A percentile compares a stretch with the other conserved stretches of the same genome.
Conservation (phyloP, 35 echinoderm and acorn worm species). For the Eucidaris tribuloides region DNA sequence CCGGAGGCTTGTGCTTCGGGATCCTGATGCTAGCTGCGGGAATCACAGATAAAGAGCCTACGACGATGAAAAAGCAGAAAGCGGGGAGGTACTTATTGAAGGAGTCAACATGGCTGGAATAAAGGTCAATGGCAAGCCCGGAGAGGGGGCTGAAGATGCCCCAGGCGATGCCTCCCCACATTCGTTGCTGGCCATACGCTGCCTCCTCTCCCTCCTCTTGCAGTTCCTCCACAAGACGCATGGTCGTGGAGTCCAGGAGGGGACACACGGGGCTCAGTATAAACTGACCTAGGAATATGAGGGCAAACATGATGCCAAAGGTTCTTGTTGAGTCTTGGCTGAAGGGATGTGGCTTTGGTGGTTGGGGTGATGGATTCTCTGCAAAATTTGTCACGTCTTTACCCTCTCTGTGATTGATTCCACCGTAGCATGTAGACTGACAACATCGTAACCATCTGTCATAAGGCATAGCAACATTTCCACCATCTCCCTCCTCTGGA, state of each 20-base stretch:
- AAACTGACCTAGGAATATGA: constrained; percentile 51
- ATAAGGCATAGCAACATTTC: too few species aligned
- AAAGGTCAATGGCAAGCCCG: constrained; percentile 59
- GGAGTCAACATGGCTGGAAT: not conserved
- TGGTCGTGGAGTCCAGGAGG: constrained; percentile 58
- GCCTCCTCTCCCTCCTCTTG: constrained; percentile 1
- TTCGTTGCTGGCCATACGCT: constrained; percentile 54
- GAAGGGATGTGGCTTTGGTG: not conserved
- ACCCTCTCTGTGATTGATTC: too few species aligned
- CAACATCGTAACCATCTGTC: too few species aligned
- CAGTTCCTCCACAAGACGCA: constrained; percentile 55
- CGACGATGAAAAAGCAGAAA: constrained; percentile 27
- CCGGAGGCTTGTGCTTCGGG: constrained; percentile 10
- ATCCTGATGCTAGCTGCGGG: not conserved
- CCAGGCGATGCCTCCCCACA: constrained; percentile 89
- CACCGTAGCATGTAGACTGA: too few species aligned
- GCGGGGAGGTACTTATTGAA: constrained; percentile 7
- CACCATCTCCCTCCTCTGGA: too few species aligned
- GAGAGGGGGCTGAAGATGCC: constrained; percentile 54
- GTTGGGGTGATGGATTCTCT: too few species aligned
- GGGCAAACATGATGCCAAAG: constrained; percentile 39
- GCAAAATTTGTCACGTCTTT: too few species aligned
- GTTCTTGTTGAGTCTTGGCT: not conserved
- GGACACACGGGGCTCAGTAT: constrained; percentile 67
- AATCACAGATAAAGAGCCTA: not conserved